Percentiles rank a stretch among this genome's conserved stretches.
phyloP scores from a whole-genome alignment of 2,113 vertebrate genomes.

The Podarcis raffonei region DNA sequence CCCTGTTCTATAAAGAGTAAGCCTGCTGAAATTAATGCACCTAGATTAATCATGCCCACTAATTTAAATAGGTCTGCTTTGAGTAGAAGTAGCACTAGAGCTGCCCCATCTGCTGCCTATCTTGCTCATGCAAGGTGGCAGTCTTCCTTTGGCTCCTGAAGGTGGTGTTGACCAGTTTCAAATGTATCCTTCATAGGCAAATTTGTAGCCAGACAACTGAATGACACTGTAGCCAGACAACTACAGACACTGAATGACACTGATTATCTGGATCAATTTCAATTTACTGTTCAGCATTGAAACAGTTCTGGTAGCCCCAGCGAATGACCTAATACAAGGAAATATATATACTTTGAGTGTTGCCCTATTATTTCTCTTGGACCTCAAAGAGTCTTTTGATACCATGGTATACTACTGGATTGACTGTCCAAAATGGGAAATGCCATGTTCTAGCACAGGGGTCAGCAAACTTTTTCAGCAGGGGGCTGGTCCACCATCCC shows the following conservation, averaged over 20 bases:
- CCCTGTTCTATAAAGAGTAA: too few relatives aligned
- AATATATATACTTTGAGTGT: neutral
- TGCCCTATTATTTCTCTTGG: neutral
- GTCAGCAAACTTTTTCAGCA: too few relatives aligned
- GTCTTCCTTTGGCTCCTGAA: neutral
- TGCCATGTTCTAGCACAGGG: neutral
- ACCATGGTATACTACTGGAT: neutral
- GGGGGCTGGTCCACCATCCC: too few relatives aligned
- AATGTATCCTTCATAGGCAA: neutral
- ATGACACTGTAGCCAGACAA: neutral
- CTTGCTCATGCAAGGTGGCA: neutral
- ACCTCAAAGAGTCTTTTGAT: neutral
- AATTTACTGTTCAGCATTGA: neutral
- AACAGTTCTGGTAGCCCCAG: neutral
- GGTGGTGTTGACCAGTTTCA: neutral
- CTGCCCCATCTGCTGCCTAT: neutral
- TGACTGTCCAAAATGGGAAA: neutral
- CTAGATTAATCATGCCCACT: too few relatives aligned
- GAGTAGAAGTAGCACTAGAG: too few relatives aligned
- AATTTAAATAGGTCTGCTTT: too few relatives aligned
- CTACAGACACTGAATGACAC: neutral
- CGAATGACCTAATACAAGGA: too few relatives aligned
- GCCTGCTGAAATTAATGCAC: too few relatives aligned
- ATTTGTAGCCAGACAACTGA: neutral
- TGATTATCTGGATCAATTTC: neutral